phyloP scores from a whole-genome alignment of 2,888 invertebrate genomes.

The Agrochola lota region DNA sequence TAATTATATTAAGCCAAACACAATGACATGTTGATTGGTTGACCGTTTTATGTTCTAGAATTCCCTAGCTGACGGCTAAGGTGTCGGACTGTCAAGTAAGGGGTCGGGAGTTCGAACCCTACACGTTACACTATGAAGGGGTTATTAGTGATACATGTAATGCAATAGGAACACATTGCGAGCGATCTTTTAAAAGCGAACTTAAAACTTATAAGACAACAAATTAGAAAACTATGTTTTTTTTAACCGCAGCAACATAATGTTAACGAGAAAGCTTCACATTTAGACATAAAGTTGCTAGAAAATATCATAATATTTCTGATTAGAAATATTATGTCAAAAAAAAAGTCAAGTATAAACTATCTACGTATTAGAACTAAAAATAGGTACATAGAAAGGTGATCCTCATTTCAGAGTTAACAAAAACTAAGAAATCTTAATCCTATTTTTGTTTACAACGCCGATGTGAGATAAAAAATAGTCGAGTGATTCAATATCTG shows the following conservation, averaged over 20 bases:
- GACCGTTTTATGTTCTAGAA: neutral
- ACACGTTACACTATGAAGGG: neutral
- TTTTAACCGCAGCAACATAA: neutral
- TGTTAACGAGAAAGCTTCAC: neutral
- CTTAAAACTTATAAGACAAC: neutral
- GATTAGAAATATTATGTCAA: too few relatives aligned
- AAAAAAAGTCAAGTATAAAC: too few relatives aligned
- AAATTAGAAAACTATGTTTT: neutral
- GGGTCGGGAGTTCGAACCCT: slow-evolving; percentile 22
- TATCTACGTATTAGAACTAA: neutral
- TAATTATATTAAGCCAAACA: neutral
- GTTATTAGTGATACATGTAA: neutral
- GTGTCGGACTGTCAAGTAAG: slow-evolving; percentile 1
- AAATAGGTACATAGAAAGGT: neutral
- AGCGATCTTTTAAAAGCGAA: neutral
- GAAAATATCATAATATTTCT: neutral
- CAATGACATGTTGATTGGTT: neutral
- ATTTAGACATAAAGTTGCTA: neutral
- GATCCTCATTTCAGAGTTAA: neutral
- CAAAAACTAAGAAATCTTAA: slow-evolving; percentile 22
- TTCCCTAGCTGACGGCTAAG: neutral
- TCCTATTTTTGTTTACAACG: slow-evolving; percentile 34
- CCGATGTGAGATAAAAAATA: slow-evolving; percentile 41
- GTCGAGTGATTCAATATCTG: slow-evolving; percentile 50
- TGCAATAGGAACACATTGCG: neutral